These are phyloP conservation scores for Serripes groenlandicus DNA, from an alignment of 2,888 invertebrate species.

Conservation along the genomic window DNA sequence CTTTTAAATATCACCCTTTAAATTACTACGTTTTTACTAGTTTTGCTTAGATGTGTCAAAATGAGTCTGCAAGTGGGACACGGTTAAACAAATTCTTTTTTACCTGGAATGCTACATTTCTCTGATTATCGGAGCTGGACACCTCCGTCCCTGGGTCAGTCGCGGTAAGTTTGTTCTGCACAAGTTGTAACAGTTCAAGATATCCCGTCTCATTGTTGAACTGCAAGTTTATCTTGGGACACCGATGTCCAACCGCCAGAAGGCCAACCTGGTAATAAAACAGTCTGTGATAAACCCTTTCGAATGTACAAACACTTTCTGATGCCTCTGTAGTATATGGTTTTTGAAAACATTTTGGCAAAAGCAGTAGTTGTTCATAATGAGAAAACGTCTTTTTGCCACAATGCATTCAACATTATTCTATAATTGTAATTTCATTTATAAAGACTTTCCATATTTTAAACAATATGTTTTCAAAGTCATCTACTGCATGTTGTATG, in stretches of 20 bases:
- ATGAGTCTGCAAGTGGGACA: no score
- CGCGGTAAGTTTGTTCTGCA: constrained; percentile 69
- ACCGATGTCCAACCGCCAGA: constrained; percentile 80
- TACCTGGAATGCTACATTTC: constrained; percentile 77
- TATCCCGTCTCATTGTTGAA: constrained; percentile 75
- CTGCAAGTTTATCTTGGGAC: constrained; percentile 80
- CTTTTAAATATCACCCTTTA: no score
- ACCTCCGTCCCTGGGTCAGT: constrained; percentile 11
- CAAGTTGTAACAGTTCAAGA: constrained; percentile 70
- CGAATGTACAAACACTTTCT: background rate
- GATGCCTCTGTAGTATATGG: background rate
- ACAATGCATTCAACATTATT: background rate
- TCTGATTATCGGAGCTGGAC: constrained; percentile 59
- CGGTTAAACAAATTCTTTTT: background rate
- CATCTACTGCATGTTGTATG: no score
- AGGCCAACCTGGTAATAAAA: constrained; percentile 79
- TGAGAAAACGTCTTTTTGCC: background rate
- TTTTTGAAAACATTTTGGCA: background rate
- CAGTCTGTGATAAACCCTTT: background rate
- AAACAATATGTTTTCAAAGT: no score
- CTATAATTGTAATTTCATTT: no score
- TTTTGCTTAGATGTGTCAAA: no score
- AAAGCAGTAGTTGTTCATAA: background rate
- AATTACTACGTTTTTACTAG: no score
- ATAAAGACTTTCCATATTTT: no score